phyloP scores from a whole-genome alignment of 1,140 invertebrate genomes.

The Lucilia cuprina region DNA sequence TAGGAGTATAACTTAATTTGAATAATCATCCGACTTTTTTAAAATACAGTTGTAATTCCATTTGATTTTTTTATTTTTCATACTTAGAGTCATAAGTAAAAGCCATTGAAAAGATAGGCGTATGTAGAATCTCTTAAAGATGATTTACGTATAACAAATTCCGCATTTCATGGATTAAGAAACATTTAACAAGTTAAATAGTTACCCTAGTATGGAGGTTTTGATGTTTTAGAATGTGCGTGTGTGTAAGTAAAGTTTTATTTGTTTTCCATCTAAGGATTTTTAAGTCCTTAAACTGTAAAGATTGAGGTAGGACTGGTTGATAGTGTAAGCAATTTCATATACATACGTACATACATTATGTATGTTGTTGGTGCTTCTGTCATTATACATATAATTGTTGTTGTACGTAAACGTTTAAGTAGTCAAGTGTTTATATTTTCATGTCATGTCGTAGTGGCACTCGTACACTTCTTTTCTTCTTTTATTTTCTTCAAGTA shows the following conservation, averaged over 20 bases:
- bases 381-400: too few relatives aligned
- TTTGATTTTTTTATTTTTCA: too few relatives aligned
- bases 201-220: too few relatives aligned
- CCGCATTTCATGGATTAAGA: too few relatives aligned
- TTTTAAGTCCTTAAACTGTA: background rate
- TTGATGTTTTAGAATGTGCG: background rate
- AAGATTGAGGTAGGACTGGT: background rate
- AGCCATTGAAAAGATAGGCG: too few relatives aligned
- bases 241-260: background rate
- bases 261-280: background rate
- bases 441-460: constrained; percentile 15
- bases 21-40: too few relatives aligned
- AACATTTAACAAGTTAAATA: too few relatives aligned
- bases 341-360: background rate
- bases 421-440: constrained; percentile 21
- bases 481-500: background rate
- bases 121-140: too few relatives aligned
- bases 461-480: background rate
- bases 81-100: too few relatives aligned
- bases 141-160: too few relatives aligned
- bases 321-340: background rate
- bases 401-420: background rate
- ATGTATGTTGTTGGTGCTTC: background rate
- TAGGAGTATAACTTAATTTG: too few relatives aligned
- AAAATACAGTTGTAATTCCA: too few relatives aligned